A percentile compares a stretch with the other conserved stretches of the same genome.
Evolutionary conservation across 2,113 vertebrate species (phyloP).

Genomic region (Hydropotes inermis): DNA sequence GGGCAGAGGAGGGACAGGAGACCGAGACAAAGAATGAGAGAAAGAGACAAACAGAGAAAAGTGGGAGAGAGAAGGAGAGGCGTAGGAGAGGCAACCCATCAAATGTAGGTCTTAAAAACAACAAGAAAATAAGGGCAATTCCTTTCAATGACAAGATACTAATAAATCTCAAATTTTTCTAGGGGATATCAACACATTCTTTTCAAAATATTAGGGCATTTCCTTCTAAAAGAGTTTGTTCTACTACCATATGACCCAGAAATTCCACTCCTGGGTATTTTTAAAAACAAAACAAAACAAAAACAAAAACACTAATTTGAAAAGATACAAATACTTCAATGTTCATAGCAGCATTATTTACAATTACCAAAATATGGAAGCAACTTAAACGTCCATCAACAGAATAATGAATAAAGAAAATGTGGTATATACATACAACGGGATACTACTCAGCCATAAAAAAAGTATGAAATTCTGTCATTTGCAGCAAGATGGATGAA

Average conservation of each 20-base stretch:
- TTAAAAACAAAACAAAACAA: background rate
- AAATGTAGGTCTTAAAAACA: background rate
- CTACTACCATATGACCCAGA: background rate
- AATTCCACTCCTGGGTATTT: background rate
- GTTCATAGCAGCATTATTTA: background rate
- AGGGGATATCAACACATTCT: background rate
- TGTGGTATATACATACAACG: background rate
- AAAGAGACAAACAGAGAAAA: background rate
- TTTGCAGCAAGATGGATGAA: background rate
- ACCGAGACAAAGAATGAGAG: background rate
- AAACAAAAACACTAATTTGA: background rate
- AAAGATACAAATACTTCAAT: background rate
- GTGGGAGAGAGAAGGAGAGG: background rate
- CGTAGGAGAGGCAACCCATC: background rate
- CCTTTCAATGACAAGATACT: background rate
- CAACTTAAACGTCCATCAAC: background rate
- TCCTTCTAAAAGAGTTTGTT: background rate
- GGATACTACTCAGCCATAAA: background rate
- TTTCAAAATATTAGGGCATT: background rate
- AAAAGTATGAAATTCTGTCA: background rate
- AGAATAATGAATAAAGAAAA: background rate
- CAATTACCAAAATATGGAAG: background rate
- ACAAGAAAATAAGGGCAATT: background rate
- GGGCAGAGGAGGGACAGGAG: accelerated
- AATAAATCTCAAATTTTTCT: background rate